These are phyloP conservation scores for Rhadinocentrus ornatus DNA, from an alignment of 2,797 vertebrate species.

Conservation along the genomic window DNA sequence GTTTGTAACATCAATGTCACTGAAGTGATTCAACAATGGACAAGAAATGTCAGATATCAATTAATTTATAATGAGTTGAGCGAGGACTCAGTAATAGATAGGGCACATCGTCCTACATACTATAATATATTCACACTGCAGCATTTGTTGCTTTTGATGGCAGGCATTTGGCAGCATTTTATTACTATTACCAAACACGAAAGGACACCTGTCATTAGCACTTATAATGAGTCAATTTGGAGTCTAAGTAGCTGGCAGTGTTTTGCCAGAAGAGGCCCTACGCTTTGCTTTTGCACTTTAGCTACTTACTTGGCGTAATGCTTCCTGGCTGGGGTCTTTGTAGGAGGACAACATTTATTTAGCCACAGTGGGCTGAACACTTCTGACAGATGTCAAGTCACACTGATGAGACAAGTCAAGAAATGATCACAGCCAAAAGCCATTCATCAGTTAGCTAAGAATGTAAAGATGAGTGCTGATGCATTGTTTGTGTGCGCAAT, in stretches of 20 bases:
- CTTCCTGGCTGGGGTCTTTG: conserved; percentile 15
- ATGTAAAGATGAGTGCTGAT: conserved; percentile 23
- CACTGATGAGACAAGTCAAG: conserved; percentile 42
- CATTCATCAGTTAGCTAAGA: conserved; percentile 38
- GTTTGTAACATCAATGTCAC: conserved; percentile 73
- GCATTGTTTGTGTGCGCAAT: conserved; percentile 19
- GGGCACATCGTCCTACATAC: conserved; percentile 26
- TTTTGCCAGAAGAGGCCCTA: conserved; percentile 28
- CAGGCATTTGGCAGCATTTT: conserved; percentile 53
- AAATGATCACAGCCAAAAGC: conserved; percentile 52
- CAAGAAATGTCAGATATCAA: conserved; percentile 72
- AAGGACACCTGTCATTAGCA: conserved; percentile 72
- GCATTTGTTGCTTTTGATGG: conserved; percentile 19
- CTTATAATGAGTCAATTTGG: conserved; percentile 62
- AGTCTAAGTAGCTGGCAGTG: conserved; percentile 53
- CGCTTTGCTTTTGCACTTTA: conserved; percentile 36
- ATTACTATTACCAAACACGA: conserved; percentile 48
- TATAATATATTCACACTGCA: conserved; percentile 33
- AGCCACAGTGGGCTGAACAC: conserved; percentile 31
- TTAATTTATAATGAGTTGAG: conserved; percentile 70
- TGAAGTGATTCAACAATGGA: conserved; percentile 65
- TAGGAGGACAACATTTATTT: conserved; percentile 25
- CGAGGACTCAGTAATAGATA: conserved; percentile 34
- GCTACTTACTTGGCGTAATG: conserved; percentile 25
- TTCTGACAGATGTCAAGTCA: conserved; percentile 62